These are phyloP conservation scores for Brenthis ino DNA, from an alignment of 2,888 invertebrate species.

Conservation along the genomic window DNA sequence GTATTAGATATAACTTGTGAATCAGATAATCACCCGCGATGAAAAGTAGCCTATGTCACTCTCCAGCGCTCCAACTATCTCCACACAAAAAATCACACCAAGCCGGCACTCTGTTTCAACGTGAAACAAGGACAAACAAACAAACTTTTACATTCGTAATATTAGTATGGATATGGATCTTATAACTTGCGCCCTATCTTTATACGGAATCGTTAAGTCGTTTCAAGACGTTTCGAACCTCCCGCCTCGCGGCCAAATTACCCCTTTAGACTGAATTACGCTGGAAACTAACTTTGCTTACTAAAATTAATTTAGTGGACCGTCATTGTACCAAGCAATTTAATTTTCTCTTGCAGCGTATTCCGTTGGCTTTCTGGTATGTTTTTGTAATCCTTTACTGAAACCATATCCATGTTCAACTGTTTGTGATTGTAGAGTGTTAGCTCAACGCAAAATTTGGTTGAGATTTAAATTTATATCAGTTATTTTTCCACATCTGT, in stretches of 20 bases:
- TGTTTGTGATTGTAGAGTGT: not conserved
- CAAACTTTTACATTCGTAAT: no score
- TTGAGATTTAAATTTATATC: not conserved
- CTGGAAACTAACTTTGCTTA: slow-evolving; percentile 58
- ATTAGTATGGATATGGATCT: not conserved
- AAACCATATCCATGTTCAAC: slow-evolving; percentile 4
- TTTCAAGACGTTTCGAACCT: slow-evolving; percentile 48
- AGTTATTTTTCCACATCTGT: no score
- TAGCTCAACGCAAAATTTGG: not conserved
- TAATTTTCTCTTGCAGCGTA: slow-evolving; percentile 51
- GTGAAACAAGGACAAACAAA: no score
- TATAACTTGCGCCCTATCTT: slow-evolving; percentile 21
- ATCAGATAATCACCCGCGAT: no score
- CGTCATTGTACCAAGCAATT: slow-evolving; percentile 59
- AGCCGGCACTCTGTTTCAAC: no score
- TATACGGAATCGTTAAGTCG: slow-evolving; percentile 45
- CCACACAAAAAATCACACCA: no score
- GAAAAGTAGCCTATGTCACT: no score
- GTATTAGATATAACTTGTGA: no score
- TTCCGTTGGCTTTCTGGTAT: slow-evolving; percentile 25
- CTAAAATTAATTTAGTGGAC: slow-evolving; percentile 65
- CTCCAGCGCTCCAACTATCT: no score
- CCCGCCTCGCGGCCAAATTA: slow-evolving; percentile 53
- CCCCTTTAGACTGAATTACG: slow-evolving; percentile 53
- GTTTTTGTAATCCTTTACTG: slow-evolving; percentile 14